These are phyloP conservation scores for Sebastes itinus DNA, from an alignment of 2,797 vertebrate genomes.

Conservation along the genomic window DNA sequence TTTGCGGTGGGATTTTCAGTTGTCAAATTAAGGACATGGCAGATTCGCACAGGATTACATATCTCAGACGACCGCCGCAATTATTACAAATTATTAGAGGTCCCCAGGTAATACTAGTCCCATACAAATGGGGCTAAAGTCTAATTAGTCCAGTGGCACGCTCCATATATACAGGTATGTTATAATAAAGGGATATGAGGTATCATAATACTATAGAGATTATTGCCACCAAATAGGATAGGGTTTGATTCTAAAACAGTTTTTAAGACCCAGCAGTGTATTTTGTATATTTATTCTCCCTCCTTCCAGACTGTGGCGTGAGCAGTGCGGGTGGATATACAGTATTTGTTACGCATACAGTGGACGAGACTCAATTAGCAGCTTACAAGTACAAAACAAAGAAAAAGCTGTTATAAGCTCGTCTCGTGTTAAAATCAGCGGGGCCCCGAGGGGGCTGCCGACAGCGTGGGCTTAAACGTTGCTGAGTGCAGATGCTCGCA, in stretches of 20 bases:
- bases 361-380: constrained; percentile 29
- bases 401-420: neutral
- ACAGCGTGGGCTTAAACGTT: constrained; percentile 29
- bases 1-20: neutral
- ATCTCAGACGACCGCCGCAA: neutral
- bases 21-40: neutral
- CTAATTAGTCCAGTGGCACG: neutral
- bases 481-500: constrained; percentile 14
- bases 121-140: neutral
- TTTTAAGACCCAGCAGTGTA: neutral
- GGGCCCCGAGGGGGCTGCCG: neutral
- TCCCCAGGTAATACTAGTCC: neutral
- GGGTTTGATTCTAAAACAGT: neutral
- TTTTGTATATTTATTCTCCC: neutral
- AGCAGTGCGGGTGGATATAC: neutral
- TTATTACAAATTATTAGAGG: neutral
- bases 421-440: neutral
- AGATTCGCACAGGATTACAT: neutral
- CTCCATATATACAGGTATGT: neutral
- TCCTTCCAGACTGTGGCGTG: neutral
- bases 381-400: constrained; percentile 21
- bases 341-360: neutral
- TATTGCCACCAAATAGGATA: neutral
- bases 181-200: neutral
- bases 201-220: neutral